Evolutionary conservation across 1,140 invertebrate species (phyloP).

Genomic region (Limonius californicus): DNA sequence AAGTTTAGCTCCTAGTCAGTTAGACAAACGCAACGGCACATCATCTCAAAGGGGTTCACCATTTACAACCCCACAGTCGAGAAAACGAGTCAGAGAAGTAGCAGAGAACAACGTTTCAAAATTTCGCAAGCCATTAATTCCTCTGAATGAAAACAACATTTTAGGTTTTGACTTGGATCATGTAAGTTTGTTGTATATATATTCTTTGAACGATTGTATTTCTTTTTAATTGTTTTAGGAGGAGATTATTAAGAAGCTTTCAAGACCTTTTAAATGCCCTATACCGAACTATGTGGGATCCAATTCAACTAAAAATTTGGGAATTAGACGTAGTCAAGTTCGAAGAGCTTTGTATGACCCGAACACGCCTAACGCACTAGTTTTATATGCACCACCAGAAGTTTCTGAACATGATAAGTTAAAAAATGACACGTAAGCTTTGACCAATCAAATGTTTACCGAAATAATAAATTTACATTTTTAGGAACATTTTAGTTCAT

Average conservation of each 20-base stretch:
- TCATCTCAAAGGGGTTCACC: conserved; percentile 22
- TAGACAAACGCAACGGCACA: conserved; percentile 41
- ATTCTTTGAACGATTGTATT: conserved; percentile 1
- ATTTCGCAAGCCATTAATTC: conserved; percentile 29
- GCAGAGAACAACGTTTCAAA: conserved; percentile 29
- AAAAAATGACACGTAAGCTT: conserved; percentile 63
- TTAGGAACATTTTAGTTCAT: conserved; percentile 69
- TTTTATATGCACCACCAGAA: conserved; percentile 83
- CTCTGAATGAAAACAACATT: conserved; percentile 28
- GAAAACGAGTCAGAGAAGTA: conserved; percentile 34
- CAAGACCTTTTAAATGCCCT: conserved; percentile 92
- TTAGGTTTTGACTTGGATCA: conserved; percentile 28
- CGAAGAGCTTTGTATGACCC: conserved; percentile 88
- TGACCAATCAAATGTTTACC: conserved; percentile 14
- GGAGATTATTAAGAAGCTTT: conserved; percentile 73
- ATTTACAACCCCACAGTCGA: conserved; percentile 18
- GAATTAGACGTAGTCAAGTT: conserved; percentile 62
- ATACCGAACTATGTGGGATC: conserved; percentile 84
- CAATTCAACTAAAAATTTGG: conserved; percentile 61
- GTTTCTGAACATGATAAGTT: conserved; percentile 80
- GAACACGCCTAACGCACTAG: conserved; percentile 86
- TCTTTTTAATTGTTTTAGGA: conserved; percentile 55
- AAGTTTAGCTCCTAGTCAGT: conserved; percentile 56
- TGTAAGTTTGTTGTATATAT: conserved; percentile 23
- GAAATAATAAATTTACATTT: background rate